These are phyloP conservation scores for Prionailurus bengalensis DNA, from an alignment of 2,113 vertebrate genomes.

Conservation along the genomic window DNA sequence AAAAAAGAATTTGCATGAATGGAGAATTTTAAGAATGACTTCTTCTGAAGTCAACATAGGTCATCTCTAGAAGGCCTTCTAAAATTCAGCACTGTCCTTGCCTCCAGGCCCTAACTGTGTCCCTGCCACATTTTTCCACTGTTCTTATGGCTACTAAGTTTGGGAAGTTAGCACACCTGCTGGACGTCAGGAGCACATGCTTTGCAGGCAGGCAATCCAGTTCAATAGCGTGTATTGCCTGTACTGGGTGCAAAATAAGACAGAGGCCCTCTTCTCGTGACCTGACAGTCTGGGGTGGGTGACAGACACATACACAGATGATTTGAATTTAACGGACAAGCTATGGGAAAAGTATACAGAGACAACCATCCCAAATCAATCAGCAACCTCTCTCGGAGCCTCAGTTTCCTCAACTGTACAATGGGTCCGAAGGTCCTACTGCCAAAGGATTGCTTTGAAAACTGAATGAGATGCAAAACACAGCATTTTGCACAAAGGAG, in stretches of 20 bases:
- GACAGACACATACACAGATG: not conserved
- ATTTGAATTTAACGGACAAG: not conserved
- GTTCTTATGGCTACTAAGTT: not conserved
- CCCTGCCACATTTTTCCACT: not conserved
- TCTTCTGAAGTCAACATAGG: not conserved
- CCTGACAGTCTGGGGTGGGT: not conserved
- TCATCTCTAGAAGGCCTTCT: not conserved
- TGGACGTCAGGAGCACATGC: not conserved
- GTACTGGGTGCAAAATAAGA: not conserved
- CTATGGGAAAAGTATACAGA: not conserved
- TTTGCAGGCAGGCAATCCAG: not conserved
- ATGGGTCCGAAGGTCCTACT: not conserved
- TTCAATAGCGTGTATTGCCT: not conserved
- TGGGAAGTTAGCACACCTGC: not conserved
- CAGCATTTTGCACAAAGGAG: not conserved
- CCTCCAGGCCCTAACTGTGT: not conserved
- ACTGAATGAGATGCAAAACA: not conserved
- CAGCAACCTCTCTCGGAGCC: not conserved
- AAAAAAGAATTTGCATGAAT: not conserved
- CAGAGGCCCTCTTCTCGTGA: not conserved
- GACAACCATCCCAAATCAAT: not conserved
- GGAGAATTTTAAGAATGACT: constrained; percentile 18
- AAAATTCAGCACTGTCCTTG: not conserved
- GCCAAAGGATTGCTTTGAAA: not conserved
- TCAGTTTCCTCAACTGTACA: not conserved